Percentiles rank a stretch among this genome's conserved stretches.
Evolutionary conservation across 2,888 invertebrate genomes (phyloP).

Genomic region (Coleophora flavipennella): DNA sequence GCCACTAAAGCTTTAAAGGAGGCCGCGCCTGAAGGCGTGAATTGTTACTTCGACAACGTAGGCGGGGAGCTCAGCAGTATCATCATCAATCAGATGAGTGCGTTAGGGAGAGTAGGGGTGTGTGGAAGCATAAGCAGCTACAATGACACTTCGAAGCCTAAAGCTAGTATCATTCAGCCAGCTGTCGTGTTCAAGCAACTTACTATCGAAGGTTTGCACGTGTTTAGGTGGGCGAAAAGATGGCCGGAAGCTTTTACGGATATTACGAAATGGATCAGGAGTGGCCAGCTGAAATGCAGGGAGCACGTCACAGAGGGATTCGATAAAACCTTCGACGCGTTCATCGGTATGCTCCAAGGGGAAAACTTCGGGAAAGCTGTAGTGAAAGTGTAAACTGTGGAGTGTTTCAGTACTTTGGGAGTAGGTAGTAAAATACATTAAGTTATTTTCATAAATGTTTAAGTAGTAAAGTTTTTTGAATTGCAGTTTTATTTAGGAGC

Average conservation of each 20-base stretch:
- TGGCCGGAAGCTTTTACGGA: conserved; percentile 73
- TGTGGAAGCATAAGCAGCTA: conserved; percentile 49
- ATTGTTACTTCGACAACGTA: conserved; percentile 85
- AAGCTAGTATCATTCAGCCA: conserved; percentile 64
- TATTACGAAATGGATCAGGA: conserved; percentile 73
- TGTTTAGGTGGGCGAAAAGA: conserved; percentile 62
- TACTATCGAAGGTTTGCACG: conserved; percentile 75
- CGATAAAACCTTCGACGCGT: conserved; percentile 78
- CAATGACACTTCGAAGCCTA: conserved; percentile 32
- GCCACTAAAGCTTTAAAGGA: conserved; percentile 68
- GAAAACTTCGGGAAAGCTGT: conserved; percentile 79
- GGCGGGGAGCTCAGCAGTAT: conserved; percentile 76
- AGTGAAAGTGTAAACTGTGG: conserved; percentile 68
- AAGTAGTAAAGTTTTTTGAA: too few species aligned
- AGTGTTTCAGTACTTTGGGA: too few species aligned
- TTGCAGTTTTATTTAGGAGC: too few species aligned
- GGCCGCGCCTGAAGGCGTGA: conserved; percentile 78
- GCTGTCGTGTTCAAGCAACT: conserved; percentile 70
- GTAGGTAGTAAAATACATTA: too few species aligned
- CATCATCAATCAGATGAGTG: conserved; percentile 75
- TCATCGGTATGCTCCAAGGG: conserved; percentile 75
- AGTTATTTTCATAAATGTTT: too few species aligned
- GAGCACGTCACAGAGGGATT: conserved; percentile 81
- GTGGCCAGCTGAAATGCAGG: conserved; percentile 76
- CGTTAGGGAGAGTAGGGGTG: conserved; percentile 27